Percentiles rank a stretch among this genome's conserved stretches.
phyloP scores from a whole-genome alignment of 2,113 vertebrate genomes.

The Chroicocephalus ridibundus region DNA sequence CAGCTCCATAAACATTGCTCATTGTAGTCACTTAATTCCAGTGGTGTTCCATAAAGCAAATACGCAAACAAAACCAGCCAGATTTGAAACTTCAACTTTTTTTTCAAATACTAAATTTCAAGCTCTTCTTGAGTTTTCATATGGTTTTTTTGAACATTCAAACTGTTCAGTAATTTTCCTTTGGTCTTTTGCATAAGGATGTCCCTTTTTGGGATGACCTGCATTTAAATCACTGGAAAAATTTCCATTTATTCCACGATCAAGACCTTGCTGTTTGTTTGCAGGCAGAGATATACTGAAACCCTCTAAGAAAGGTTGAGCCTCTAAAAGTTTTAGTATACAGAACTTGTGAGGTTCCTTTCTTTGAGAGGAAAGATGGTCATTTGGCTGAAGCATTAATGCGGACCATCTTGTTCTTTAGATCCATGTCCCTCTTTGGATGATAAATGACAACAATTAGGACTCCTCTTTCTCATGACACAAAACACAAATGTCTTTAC shows the following conservation, averaged over 20 bases:
- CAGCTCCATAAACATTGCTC: neutral
- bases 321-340: neutral
- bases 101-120: neutral
- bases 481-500: neutral
- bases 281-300: neutral
- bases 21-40: neutral
- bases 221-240: neutral
- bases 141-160: neutral
- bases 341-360: neutral
- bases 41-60: neutral
- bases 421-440: neutral
- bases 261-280: neutral
- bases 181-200: neutral
- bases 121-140: neutral
- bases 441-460: neutral
- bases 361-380: neutral
- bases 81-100: neutral
- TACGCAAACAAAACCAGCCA: neutral
- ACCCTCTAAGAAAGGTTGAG: neutral
- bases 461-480: neutral
- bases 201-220: neutral
- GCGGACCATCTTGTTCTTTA: neutral
- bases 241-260: neutral
- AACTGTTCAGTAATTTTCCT: neutral
- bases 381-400: neutral